Conservation (phyloP, 2,888 invertebrate genomes). For the Lysandra coridon region DNA sequence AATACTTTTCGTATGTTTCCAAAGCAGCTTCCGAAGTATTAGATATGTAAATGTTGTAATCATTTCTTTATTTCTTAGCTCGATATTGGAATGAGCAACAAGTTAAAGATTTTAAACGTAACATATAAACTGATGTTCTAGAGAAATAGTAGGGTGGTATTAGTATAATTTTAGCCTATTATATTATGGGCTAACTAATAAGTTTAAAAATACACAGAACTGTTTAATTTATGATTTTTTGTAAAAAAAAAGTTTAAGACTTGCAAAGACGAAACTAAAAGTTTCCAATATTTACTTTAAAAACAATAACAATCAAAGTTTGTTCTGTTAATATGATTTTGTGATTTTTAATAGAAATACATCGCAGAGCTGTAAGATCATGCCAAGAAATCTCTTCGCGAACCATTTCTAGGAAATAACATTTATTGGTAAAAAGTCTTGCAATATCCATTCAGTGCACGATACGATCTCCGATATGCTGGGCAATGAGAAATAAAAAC, state of each 20-base stretch:
- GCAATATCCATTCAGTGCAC: slow-evolving; percentile 39
- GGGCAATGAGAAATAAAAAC: slow-evolving; percentile 26
- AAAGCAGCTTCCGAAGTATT: neutral
- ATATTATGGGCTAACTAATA: neutral
- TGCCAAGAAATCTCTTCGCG: slow-evolving; percentile 14
- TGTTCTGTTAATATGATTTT: neutral
- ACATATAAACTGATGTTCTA: too few relatives aligned
- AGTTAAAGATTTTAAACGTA: neutral
- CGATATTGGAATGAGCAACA: neutral
- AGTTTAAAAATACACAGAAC: neutral
- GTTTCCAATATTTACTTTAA: neutral
- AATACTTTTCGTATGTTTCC: slow-evolving; percentile 46
- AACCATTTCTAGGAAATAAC: slow-evolving; percentile 35
- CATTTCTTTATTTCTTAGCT: neutral
- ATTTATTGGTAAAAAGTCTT: slow-evolving; percentile 37
- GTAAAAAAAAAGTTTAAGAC: neutral
- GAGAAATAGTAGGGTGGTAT: too few relatives aligned
- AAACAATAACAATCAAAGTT: neutral
- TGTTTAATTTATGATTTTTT: neutral
- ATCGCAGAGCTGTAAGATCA: neutral
- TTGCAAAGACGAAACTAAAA: neutral
- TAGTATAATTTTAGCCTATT: neutral
- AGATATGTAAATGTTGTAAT: neutral
- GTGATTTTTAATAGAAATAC: slow-evolving; percentile 3
- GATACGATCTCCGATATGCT: slow-evolving; percentile 39